Conservation (phyloP, 1,140 invertebrate species). For the Psix sp. region DNA sequence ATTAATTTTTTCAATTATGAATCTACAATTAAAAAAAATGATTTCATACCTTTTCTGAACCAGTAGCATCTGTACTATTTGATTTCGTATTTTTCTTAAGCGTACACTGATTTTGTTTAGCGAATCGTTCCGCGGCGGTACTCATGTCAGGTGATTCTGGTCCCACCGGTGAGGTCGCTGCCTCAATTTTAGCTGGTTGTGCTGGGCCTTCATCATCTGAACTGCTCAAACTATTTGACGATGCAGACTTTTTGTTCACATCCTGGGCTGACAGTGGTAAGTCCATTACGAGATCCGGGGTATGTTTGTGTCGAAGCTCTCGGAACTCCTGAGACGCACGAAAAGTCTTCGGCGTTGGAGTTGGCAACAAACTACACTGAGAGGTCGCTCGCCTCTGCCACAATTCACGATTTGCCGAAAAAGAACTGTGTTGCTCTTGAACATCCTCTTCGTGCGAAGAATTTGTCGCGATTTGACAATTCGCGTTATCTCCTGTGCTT, state of each 20-base stretch:
- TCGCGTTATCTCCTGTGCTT: constrained; percentile 69
- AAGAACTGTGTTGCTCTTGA: constrained; percentile 68
- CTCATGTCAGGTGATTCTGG: constrained; percentile 83
- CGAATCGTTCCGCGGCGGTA: constrained; percentile 85
- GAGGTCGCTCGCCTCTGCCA: constrained; percentile 81
- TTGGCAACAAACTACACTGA: constrained; percentile 73
- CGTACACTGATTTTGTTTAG: constrained; percentile 88
- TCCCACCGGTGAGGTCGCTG: constrained; percentile 66
- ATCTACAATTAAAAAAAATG: background rate
- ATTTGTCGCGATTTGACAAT: constrained; percentile 7
- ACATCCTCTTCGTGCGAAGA: constrained; percentile 43
- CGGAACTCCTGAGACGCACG: constrained; percentile 74
- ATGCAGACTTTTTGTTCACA: constrained; percentile 73
- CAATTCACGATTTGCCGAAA: constrained; percentile 78
- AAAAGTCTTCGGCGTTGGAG: constrained; percentile 64
- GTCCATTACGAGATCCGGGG: constrained; percentile 93
- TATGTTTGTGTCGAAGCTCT: constrained; percentile 81
- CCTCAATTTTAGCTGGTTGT: constrained; percentile 51
- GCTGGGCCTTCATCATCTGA: constrained; percentile 70
- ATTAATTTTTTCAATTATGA: too few relatives aligned
- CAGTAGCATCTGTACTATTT: constrained; percentile 36
- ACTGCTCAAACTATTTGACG: constrained; percentile 71
- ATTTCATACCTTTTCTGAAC: constrained; percentile 38
- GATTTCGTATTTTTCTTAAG: constrained; percentile 85
- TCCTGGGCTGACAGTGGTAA: constrained; percentile 81